Evolutionary conservation across 1,140 invertebrate species (phyloP).

Genomic region (Marisa cornuarietis): DNA sequence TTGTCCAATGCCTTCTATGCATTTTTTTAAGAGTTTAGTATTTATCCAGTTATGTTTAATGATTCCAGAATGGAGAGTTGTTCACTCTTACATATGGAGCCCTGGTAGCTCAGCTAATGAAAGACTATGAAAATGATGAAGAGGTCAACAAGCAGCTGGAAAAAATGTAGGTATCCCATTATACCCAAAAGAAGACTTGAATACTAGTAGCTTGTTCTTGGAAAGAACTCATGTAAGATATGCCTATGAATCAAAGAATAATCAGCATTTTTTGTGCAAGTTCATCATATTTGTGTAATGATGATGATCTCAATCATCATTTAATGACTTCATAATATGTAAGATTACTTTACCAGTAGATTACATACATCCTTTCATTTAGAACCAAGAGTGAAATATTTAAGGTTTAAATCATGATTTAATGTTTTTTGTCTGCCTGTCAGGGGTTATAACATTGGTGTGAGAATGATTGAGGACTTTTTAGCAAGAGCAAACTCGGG

Average conservation of each 20-base stretch:
- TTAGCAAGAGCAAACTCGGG: slow-evolving; percentile 89
- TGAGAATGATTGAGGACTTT: slow-evolving; percentile 97
- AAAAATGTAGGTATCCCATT: slow-evolving; percentile 64
- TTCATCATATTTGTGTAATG: too few species aligned
- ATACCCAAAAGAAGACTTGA: too few species aligned
- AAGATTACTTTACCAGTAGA: too few species aligned
- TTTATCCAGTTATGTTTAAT: slow-evolving; percentile 28
- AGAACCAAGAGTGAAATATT: not conserved
- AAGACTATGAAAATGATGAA: slow-evolving; percentile 97
- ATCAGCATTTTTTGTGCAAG: too few species aligned
- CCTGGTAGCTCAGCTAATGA: slow-evolving; percentile 93
- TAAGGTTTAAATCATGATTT: not conserved
- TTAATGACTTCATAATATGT: too few species aligned
- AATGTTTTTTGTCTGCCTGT: slow-evolving; percentile 24
- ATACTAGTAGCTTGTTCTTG: too few species aligned
- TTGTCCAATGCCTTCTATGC: not conserved
- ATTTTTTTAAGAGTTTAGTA: not conserved
- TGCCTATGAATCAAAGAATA: too few species aligned
- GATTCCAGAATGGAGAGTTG: slow-evolving; percentile 91
- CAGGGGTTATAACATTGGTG: slow-evolving; percentile 96
- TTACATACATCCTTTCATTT: not conserved
- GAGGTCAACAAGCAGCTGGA: slow-evolving; percentile 76
- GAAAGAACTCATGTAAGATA: too few species aligned
- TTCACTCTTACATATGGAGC: slow-evolving; percentile 98
- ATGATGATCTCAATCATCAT: too few species aligned